phyloP scores from a whole-genome alignment of 2,797 vertebrate species.

The Darevskia nairensis region DNA sequence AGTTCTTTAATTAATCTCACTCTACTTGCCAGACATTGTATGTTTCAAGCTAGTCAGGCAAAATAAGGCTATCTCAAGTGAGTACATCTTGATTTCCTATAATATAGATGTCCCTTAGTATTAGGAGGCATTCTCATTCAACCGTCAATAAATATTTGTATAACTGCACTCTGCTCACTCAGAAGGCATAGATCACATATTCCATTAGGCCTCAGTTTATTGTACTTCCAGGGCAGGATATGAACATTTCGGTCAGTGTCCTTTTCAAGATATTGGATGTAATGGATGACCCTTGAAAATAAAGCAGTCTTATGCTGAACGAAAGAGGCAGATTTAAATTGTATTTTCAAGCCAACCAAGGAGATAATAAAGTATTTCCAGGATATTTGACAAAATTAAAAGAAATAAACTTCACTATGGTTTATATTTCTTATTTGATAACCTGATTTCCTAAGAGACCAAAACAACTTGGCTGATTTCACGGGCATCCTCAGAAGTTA shows the following conservation, averaged over 20 bases:
- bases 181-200: slow-evolving; percentile 55
- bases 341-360: not conserved
- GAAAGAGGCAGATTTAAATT: slow-evolving; percentile 44
- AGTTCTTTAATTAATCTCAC: not conserved
- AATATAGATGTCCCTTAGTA: slow-evolving; percentile 50
- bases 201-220: slow-evolving; percentile 66
- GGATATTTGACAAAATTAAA: not conserved
- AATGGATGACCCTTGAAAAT: slow-evolving; percentile 60
- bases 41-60: slow-evolving; percentile 19
- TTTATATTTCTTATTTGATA: not conserved
- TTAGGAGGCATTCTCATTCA: slow-evolving; percentile 49
- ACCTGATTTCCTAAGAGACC: not conserved
- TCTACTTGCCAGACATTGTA: not conserved
- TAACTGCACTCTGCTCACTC: slow-evolving; percentile 53
- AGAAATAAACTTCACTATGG: not conserved
- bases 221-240: slow-evolving; percentile 58
- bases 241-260: slow-evolving; percentile 56
- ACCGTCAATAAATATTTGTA: slow-evolving; percentile 66
- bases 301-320: slow-evolving; percentile 62
- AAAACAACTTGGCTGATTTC: not conserved
- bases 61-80: slow-evolving; percentile 19
- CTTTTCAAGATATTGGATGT: slow-evolving; percentile 60
- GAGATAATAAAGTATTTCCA: not conserved
- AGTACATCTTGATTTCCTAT: slow-evolving; percentile 38
- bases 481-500: not conserved